Evolutionary conservation across 2,113 vertebrate species (phyloP).

Genomic region (Psittacara wagleri): DNA sequence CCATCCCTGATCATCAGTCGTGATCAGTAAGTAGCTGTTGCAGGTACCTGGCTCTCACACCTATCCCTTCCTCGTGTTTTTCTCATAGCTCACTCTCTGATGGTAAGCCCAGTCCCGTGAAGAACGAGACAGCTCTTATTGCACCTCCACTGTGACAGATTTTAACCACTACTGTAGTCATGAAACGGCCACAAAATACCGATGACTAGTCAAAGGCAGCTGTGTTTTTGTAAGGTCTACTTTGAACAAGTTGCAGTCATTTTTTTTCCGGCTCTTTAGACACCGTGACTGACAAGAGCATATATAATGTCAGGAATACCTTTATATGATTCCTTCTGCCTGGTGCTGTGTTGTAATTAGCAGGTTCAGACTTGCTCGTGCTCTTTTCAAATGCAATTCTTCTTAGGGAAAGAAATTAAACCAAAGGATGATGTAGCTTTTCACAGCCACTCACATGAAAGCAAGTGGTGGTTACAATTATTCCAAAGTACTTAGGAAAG

Average conservation of each 20-base stretch:
- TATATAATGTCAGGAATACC: constrained; percentile 20
- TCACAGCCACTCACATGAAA: constrained; percentile 59
- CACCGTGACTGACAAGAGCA: constrained; percentile 6
- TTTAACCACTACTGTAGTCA: neutral
- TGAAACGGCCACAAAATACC: constrained; percentile 3
- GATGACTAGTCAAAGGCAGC: neutral
- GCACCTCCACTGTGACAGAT: neutral
- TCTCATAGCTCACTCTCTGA: neutral
- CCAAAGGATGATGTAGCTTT: constrained; percentile 53
- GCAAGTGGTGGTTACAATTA: constrained; percentile 64
- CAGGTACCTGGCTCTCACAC: neutral
- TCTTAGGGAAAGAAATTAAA: constrained; percentile 52
- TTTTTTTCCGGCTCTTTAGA: constrained; percentile 4
- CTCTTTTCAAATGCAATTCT: constrained; percentile 55
- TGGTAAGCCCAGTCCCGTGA: neutral
- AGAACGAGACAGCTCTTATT: neutral
- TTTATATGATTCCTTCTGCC: neutral
- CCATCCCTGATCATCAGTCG: neutral
- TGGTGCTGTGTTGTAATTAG: constrained; percentile 29
- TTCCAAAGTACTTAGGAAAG: constrained; percentile 51
- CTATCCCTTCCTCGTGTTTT: neutral
- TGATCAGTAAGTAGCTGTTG: neutral
- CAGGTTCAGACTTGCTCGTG: constrained; percentile 54
- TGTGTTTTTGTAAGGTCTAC: constrained; percentile 40
- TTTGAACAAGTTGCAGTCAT: constrained; percentile 21